phyloP scores from a whole-genome alignment of 1,140 invertebrate species.

The Nymphalis io region DNA sequence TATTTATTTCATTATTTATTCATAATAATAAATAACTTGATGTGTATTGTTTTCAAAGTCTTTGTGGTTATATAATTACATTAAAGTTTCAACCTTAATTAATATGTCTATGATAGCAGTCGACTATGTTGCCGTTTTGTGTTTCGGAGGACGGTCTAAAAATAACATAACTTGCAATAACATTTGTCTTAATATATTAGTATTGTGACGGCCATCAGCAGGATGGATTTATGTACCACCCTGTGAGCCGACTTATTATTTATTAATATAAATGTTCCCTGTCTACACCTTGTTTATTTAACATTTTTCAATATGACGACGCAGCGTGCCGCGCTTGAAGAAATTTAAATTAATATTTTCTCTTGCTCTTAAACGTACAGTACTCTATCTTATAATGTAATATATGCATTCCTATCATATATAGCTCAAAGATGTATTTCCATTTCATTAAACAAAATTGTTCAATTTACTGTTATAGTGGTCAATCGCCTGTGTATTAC shows the following conservation, averaged over 20 bases:
- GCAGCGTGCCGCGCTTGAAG: not conserved
- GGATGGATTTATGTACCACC: slow-evolving; percentile 64
- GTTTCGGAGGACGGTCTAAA: slow-evolving; percentile 60
- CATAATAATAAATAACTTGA: no score
- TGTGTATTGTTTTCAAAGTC: no score
- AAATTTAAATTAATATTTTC: not conserved
- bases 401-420: no score
- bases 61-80: no score
- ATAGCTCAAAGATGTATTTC: no score
- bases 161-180: slow-evolving; percentile 78
- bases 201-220: slow-evolving; percentile 64
- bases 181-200: slow-evolving; percentile 77
- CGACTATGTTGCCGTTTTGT: slow-evolving; percentile 46
- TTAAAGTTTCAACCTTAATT: no score
- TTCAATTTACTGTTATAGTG: no score
- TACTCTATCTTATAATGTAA: no score
- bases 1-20: no score
- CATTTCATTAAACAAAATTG: no score
- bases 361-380: no score
- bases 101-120: not conserved
- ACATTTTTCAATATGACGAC: slow-evolving; percentile 46
- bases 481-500: no score
- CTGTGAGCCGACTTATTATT: slow-evolving; percentile 70
- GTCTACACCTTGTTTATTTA: slow-evolving; percentile 65
- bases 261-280: slow-evolving; percentile 72